These are phyloP conservation scores for Nematopogon swammerdamellus DNA, from an alignment of 2,888 invertebrate species.

Conservation along the genomic window DNA sequence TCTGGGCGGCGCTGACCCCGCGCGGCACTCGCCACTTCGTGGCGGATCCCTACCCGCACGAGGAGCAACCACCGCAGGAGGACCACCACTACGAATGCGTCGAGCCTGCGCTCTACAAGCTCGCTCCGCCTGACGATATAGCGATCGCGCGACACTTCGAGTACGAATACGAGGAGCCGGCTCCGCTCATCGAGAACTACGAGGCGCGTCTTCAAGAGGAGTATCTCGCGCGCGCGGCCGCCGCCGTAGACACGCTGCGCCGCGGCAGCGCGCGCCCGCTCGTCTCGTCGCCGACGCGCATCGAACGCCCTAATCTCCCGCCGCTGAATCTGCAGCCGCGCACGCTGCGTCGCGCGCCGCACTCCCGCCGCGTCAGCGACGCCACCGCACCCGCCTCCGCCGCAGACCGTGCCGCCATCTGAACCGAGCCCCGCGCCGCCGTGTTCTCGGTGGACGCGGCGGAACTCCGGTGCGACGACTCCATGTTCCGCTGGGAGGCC, in stretches of 20 bases:
- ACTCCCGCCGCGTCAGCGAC: constrained; percentile 48
- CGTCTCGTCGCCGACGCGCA: constrained; percentile 77
- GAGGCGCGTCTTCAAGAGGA: constrained; percentile 47
- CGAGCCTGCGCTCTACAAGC: constrained; percentile 54
- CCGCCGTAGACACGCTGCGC: constrained; percentile 45
- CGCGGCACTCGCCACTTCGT: constrained; percentile 78
- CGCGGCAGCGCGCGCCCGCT: constrained; percentile 56
- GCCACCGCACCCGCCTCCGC: constrained; percentile 41
- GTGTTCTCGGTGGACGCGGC: constrained; percentile 50
- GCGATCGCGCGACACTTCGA: constrained; percentile 76
- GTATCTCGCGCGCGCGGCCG: constrained; percentile 42
- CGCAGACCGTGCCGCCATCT: no score
- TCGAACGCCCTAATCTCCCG: constrained; percentile 78
- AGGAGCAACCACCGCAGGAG: constrained; percentile 42
- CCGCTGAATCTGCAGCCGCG: constrained; percentile 66
- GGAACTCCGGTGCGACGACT: constrained; percentile 19
- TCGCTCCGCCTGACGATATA: constrained; percentile 44
- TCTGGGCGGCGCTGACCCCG: constrained; percentile 84
- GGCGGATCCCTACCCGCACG: constrained; percentile 61
- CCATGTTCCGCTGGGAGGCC: constrained; percentile 37
- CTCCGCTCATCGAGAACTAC: constrained; percentile 71
- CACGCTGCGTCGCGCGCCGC: constrained; percentile 47
- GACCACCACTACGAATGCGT: constrained; percentile 72
- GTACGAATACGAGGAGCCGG: constrained; percentile 79
- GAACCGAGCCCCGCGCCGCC: constrained; percentile 47